Base-by-base conservation (phyloP, 1,140 invertebrate genomes). In the Leptoteleia sp. region DNA sequence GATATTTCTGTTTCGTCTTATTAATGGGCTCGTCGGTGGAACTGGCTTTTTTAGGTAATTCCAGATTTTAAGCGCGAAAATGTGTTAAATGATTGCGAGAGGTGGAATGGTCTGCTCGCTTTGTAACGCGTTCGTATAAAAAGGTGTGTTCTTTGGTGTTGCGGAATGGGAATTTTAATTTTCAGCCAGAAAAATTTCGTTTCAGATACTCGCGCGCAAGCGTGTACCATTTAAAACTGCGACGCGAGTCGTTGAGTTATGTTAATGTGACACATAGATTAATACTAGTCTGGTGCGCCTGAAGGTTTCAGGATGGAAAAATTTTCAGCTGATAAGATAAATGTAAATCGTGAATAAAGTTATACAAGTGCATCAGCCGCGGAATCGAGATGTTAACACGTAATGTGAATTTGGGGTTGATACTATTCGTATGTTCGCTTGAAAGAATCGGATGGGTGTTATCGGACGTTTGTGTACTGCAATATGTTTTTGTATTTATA, bases 261-360 rank as follows among this genome's bases (percentile, higher is more conserved):
- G 70, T 57, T 72, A 72, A 72, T 72, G 68, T 16, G 57, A 64
- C 57, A 55, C 33, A 31, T 64, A 72, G 57, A 64, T 72, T 72
- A 55, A 72, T 55, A 55, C 42, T 17, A 62, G 40, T 47, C 19
- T 33, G n/a, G n/a, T n/a, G n/a, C n/a, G n/a, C n/a, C n/a, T n/a
- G n/a, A n/a, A n/a, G n/a, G n/a, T n/a, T n/a, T n/a, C n/a, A n/a
- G n/a, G n/a, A n/a, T n/a, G 38, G 29, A 38, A 62, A 52, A 61
- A 64, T 50, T 62, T 52, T 29, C 31, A 40, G 12, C 35, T 43
- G 68, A 55, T 72, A 72, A 72, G 68, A 72, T 72, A 72, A 72
- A 54, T 40, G 31, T 68, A 61, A 52, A 62, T 54, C 45, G 45
- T 47, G 48, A 62, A 55, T 13, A 47, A 64, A 62, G 29, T 62